Percentiles rank a stretch among this genome's conserved stretches.
Evolutionary conservation across 2,888 invertebrate species (phyloP).

Genomic region (Tipula unca): DNA sequence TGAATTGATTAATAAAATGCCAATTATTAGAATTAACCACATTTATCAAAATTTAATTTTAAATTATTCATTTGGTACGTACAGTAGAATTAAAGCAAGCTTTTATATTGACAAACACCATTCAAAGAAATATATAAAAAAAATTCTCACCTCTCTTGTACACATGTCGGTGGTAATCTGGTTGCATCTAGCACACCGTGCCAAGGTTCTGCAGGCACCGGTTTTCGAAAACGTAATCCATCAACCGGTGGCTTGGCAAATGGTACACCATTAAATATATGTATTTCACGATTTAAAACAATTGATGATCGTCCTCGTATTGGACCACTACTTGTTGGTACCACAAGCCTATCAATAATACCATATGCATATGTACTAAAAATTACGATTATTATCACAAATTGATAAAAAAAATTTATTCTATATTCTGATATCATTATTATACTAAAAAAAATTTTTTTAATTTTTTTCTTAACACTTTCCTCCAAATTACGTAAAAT

Average conservation of each 20-base stretch:
- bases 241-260: slow-evolving; percentile 87
- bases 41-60: no score
- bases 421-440: neutral
- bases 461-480: neutral
- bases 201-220: slow-evolving; percentile 81
- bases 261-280: slow-evolving; percentile 82
- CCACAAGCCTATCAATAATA: slow-evolving; percentile 62
- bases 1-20: no score
- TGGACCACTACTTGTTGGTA: slow-evolving; percentile 73
- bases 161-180: slow-evolving; percentile 75
- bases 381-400: slow-evolving; percentile 16
- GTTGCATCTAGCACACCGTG: slow-evolving; percentile 76
- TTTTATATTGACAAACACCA: neutral
- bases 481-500: neutral
- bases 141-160: slow-evolving; percentile 57
- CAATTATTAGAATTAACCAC: no score
- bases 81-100: no score
- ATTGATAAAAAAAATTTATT: slow-evolving; percentile 17
- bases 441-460: neutral
- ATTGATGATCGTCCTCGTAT: slow-evolving; percentile 72
- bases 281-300: slow-evolving; percentile 76
- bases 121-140: neutral
- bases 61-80: no score
- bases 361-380: slow-evolving; percentile 30
- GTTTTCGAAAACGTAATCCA: slow-evolving; percentile 74